These are phyloP conservation scores for Drosophila murphyi DNA, from an alignment of 1,140 invertebrate species.

Conservation along the genomic window DNA sequence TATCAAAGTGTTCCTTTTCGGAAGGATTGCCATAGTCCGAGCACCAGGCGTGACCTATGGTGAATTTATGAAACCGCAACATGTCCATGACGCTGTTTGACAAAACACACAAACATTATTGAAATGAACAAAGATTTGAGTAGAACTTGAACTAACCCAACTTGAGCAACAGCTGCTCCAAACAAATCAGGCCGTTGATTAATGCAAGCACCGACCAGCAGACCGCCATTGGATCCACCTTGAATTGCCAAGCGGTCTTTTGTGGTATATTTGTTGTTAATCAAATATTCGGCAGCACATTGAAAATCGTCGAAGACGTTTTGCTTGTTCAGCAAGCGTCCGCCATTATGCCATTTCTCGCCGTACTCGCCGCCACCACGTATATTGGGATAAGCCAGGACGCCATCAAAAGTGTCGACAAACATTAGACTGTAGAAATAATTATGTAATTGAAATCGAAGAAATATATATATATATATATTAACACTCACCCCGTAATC, in stretches of 20 bases:
- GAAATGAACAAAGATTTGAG: neutral
- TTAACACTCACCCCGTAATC: constrained; percentile 56
- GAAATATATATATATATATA: neutral
- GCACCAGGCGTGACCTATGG: constrained; percentile 98
- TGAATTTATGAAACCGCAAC: constrained; percentile 99
- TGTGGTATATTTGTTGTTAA: constrained; percentile 92
- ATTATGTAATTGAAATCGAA: neutral
- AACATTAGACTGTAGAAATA: constrained; percentile 88
- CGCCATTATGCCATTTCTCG: constrained; percentile 97
- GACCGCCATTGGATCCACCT: constrained; percentile 98
- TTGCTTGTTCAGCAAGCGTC: constrained; percentile 96
- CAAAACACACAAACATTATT: neutral
- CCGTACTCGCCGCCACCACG: constrained; percentile 99
- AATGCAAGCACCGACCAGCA: constrained; percentile 95
- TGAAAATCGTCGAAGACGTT: constrained; percentile 99
- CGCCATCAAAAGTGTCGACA: constrained; percentile 94
- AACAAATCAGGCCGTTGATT: constrained; percentile 98
- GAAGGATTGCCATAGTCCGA: constrained; percentile 98
- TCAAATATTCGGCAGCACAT: constrained; percentile 95
- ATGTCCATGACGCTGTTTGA: constrained; percentile 96
- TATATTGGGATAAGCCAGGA: constrained; percentile 97
- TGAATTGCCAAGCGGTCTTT: constrained; percentile 93
- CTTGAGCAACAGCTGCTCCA: constrained; percentile 95
- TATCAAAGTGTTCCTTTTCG: constrained; percentile 94
- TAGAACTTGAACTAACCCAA: constrained; percentile 89